These are phyloP conservation scores for Drosophila niveifrons DNA, from an alignment of 2,888 invertebrate species.

Conservation along the genomic window DNA sequence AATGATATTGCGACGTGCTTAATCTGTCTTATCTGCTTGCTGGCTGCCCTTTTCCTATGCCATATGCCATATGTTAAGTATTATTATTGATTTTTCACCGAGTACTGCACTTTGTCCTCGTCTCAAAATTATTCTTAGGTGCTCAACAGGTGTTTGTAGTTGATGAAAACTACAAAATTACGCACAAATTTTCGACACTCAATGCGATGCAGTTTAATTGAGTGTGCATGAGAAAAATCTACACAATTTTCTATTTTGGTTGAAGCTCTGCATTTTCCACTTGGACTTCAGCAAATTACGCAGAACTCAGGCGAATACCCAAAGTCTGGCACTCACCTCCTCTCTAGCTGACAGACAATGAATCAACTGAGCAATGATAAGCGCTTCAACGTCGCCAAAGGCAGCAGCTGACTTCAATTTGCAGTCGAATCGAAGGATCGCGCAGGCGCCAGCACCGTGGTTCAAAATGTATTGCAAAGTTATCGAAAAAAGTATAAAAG, in stretches of 20 bases:
- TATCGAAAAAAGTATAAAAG: not conserved
- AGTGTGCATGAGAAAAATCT: too few species aligned
- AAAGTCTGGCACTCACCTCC: conserved; percentile 37
- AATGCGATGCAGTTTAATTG: not conserved
- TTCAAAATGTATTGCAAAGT: not conserved
- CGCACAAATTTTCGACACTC: not conserved
- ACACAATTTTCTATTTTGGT: not conserved
- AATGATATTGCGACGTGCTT: conserved; percentile 12
- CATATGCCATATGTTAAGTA: conserved; percentile 59
- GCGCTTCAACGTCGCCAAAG: conserved; percentile 26
- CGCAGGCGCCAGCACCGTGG: conserved; percentile 57
- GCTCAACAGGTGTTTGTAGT: conserved; percentile 49
- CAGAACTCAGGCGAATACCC: conserved; percentile 2
- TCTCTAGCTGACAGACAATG: conserved; percentile 26
- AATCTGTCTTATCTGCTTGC: conserved; percentile 55
- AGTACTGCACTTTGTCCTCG: conserved; percentile 33
- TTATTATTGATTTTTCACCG: conserved; percentile 74
- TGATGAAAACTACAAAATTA: not conserved
- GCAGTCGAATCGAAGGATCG: conserved; percentile 21
- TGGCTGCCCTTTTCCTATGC: not conserved
- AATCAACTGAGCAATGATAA: conserved; percentile 30
- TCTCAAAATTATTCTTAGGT: conserved; percentile 2
- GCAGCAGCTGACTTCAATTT: conserved; percentile 49
- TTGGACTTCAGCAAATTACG: conserved; percentile 40
- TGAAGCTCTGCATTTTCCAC: conserved; percentile 28